phyloP scores from a whole-genome alignment of 2,113 vertebrate species.

The Perccottus glenii region DNA sequence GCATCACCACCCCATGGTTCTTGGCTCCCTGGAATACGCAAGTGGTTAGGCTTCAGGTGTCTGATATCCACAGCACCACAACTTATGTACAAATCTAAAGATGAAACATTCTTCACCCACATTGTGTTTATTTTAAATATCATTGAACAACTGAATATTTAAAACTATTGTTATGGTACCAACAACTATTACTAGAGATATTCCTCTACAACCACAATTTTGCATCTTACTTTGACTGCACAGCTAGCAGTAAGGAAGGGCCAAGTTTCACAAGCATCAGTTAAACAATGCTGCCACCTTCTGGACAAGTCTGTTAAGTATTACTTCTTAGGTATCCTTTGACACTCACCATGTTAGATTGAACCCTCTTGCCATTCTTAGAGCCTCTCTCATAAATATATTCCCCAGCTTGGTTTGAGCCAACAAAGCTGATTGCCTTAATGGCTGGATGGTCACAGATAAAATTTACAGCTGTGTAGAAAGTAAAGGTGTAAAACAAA shows the following conservation, averaged over 20 bases:
- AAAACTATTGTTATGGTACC: too few relatives aligned
- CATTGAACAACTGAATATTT: too few relatives aligned
- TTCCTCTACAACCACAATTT: background rate
- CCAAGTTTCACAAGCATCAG: constrained; percentile 1
- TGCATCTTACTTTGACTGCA: constrained; percentile 16
- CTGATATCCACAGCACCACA: constrained; percentile 42
- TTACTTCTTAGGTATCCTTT: background rate
- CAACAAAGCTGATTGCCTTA: constrained; percentile 97
- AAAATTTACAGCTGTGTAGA: constrained; percentile 89
- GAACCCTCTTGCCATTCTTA: constrained; percentile 93
- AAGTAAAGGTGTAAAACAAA: constrained; percentile 32
- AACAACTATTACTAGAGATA: background rate
- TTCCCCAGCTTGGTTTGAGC: constrained; percentile 96
- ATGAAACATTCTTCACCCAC: constrained; percentile 1
- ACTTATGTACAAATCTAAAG: constrained; percentile 29
- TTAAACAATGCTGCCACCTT: constrained; percentile 69
- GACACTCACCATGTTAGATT: constrained; percentile 93
- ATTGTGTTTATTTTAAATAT: too few relatives aligned
- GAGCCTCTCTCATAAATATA: constrained; percentile 97
- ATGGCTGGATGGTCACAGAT: constrained; percentile 97
- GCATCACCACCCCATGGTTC: constrained; percentile 98
- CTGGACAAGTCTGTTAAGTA: constrained; percentile 37
- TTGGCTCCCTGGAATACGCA: constrained; percentile 87
- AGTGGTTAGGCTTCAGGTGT: constrained; percentile 42
- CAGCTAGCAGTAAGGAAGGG: background rate